Percentiles rank a stretch among this genome's conserved stretches.
These are phyloP conservation scores for Hystrix cristata DNA, from an alignment of 2,113 vertebrate species.

Conservation along the genomic window DNA sequence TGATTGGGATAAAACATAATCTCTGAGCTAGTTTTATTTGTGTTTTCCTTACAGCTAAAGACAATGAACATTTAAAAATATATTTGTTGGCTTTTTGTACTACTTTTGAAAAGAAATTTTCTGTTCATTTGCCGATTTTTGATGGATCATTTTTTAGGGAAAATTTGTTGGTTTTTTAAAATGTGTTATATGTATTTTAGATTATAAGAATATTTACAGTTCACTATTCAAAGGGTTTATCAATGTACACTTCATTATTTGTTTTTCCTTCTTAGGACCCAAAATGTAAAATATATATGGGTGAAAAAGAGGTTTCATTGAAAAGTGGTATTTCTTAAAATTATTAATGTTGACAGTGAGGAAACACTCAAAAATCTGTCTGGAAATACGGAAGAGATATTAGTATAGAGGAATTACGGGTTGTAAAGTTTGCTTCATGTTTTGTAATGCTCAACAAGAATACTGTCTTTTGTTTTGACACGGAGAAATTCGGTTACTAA, in stretches of 20 bases:
- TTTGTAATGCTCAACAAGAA: neutral
- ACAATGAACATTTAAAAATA: neutral
- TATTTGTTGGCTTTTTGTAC: neutral
- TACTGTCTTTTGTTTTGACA: neutral
- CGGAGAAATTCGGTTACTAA: neutral
- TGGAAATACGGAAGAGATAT: neutral
- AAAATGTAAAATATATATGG: neutral
- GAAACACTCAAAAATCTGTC: neutral
- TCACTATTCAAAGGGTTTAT: neutral
- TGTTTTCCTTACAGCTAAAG: neutral
- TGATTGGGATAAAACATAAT: no score
- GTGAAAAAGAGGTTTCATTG: neutral
- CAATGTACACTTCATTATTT: neutral
- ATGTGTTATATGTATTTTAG: constrained; percentile 22
- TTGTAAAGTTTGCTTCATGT: neutral
- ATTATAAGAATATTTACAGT: neutral
- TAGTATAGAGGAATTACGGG: neutral
- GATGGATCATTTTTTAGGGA: neutral
- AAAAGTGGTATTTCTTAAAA: neutral
- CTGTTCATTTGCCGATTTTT: neutral
- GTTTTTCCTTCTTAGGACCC: neutral
- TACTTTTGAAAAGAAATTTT: neutral
- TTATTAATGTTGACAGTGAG: neutral
- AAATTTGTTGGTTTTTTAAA: neutral
- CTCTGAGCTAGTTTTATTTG: no score